A percentile compares a stretch with the other conserved stretches of the same genome.
phyloP scores from a whole-genome alignment of 2,797 vertebrate genomes.

The Heliangelus exortis region DNA sequence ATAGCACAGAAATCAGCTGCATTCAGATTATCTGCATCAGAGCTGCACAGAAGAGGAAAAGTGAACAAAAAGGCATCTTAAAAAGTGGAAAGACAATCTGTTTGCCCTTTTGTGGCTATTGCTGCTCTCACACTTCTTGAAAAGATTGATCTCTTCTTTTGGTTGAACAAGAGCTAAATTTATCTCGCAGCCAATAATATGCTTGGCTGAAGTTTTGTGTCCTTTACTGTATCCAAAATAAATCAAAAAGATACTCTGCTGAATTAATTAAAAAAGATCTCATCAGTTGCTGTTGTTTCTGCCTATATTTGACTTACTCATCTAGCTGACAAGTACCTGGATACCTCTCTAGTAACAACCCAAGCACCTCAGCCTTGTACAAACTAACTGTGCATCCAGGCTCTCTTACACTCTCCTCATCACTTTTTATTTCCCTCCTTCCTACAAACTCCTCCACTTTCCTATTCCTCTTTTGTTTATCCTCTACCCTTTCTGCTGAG shows the following conservation, averaged over 20 bases:
- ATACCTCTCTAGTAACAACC: neutral
- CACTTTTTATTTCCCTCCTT: neutral
- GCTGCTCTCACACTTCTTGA: neutral
- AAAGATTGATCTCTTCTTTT: slow-evolving; percentile 5
- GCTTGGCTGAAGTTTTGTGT: neutral
- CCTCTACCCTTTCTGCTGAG: neutral
- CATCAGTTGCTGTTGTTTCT: neutral
- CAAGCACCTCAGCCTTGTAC: neutral
- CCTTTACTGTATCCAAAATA: neutral
- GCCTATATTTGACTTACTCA: neutral
- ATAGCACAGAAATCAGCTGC: neutral
- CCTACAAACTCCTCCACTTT: neutral
- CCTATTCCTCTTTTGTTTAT: neutral
- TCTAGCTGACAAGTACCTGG: neutral
- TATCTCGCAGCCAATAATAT: neutral
- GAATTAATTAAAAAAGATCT: neutral
- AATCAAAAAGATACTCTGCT: neutral
- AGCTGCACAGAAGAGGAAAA: neutral
- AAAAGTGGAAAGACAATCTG: slow-evolving; percentile 18
- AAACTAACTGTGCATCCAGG: neutral
- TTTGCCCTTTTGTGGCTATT: neutral
- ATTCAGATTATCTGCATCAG: neutral
- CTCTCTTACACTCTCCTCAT: neutral
- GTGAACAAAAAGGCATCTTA: neutral
- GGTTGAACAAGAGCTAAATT: neutral